phyloP scores from a whole-genome alignment of 2,888 invertebrate genomes.

The Maniola hyperantus region DNA sequence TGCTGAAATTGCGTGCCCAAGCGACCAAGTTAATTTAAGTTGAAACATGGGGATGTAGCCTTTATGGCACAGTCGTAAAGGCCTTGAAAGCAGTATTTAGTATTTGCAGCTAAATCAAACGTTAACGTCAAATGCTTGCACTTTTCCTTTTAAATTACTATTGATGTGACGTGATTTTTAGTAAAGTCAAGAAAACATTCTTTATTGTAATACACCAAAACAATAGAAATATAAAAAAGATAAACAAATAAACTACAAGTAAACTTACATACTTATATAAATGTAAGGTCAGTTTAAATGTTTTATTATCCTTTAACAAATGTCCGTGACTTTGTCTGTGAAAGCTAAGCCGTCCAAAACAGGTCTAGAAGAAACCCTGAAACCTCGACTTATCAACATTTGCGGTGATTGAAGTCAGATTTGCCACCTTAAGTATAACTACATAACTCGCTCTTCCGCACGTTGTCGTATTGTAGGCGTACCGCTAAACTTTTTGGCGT shows the following conservation, averaged over 20 bases:
- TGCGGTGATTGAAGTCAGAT: too few species aligned
- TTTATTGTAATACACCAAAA: too few species aligned
- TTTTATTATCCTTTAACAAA: background rate
- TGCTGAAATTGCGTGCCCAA: constrained; percentile 52
- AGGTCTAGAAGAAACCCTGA: too few species aligned
- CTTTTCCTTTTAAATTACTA: constrained; percentile 34
- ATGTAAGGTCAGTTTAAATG: constrained; percentile 12
- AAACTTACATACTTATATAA: too few species aligned
- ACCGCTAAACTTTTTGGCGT: too few species aligned
- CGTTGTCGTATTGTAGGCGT: too few species aligned
- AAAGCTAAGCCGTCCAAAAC: background rate
- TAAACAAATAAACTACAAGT: too few species aligned
- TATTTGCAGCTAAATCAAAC: constrained; percentile 22
- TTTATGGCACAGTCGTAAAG: constrained; percentile 24
- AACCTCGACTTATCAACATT: background rate
- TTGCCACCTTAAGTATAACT: too few species aligned
- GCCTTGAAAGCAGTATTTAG: constrained; percentile 5
- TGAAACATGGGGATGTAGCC: constrained; percentile 25
- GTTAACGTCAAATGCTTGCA: constrained; percentile 33
- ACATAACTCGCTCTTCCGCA: too few species aligned
- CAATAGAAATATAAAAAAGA: too few species aligned
- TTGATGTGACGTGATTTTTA: constrained; percentile 25
- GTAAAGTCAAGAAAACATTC: too few species aligned
- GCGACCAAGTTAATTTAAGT: constrained; percentile 32
- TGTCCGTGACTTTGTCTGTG: background rate